Percentiles rank a stretch among this genome's conserved stretches.
Evolutionary conservation across 2,797 vertebrate genomes (phyloP).

Genomic region (Nannoperca obscura): DNA sequence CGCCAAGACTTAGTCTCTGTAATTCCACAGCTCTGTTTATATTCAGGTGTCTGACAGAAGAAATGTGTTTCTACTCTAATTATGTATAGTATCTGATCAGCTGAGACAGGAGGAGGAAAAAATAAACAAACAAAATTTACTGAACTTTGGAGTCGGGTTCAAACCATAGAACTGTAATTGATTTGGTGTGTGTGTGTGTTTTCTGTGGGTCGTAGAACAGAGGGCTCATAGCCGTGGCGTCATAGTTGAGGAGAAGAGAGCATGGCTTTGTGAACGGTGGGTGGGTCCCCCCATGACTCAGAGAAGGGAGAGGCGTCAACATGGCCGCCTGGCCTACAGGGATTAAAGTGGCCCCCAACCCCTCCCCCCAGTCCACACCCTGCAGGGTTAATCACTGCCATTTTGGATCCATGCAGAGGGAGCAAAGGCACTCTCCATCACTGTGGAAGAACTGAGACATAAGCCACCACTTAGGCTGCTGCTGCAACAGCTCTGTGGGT

Average conservation of each 20-base stretch:
- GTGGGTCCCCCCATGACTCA: constrained; percentile 82
- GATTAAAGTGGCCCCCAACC: constrained; percentile 65
- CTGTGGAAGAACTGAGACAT: constrained; percentile 81
- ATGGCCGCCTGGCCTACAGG: constrained; percentile 65
- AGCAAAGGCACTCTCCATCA: constrained; percentile 74
- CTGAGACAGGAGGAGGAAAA: constrained; percentile 82
- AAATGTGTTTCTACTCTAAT: constrained; percentile 67
- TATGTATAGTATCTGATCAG: constrained; percentile 81
- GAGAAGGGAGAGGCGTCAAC: constrained; percentile 79
- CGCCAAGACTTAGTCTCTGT: constrained; percentile 13
- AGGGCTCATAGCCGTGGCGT: constrained; percentile 76
- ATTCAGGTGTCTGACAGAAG: constrained; percentile 32
- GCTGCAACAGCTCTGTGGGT: constrained; percentile 55
- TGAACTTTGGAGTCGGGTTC: constrained; percentile 78
- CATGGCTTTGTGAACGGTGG: constrained; percentile 80
- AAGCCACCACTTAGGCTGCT: constrained; percentile 61
- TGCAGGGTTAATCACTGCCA: constrained; percentile 81
- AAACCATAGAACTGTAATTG: constrained; percentile 86
- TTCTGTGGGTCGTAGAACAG: constrained; percentile 81
- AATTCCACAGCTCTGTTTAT: constrained; percentile 14
- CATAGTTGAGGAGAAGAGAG: constrained; percentile 82
- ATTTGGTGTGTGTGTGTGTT: constrained; percentile 78
- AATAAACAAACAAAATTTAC: constrained; percentile 84
- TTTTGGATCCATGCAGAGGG: constrained; percentile 76
- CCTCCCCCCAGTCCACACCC: constrained; percentile 49